These are phyloP conservation scores for Silurus aristotelis DNA, from an alignment of 2,797 vertebrate genomes.

Conservation along the genomic window DNA sequence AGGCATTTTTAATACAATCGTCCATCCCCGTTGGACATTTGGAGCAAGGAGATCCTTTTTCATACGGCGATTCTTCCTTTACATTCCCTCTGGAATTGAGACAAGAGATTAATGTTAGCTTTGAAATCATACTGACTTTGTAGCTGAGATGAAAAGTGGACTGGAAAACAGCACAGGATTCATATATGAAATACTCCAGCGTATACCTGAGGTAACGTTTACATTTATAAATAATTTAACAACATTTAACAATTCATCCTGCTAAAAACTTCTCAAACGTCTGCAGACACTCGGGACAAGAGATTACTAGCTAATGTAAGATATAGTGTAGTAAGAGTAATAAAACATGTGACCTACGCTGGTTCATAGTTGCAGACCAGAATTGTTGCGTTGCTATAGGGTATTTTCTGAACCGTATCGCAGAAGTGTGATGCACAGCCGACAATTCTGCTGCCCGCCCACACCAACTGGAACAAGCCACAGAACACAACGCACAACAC, in stretches of 20 bases:
- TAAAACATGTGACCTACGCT: slow-evolving; percentile 61
- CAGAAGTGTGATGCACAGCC: slow-evolving; percentile 73
- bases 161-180: background rate
- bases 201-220: no score
- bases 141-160: background rate
- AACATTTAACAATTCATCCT: no score
- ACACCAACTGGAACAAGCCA: slow-evolving; percentile 72
- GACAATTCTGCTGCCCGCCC: slow-evolving; percentile 66
- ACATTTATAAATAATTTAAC: no score
- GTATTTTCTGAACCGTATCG: slow-evolving; percentile 58
- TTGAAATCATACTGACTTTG: background rate
- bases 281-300: no score
- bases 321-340: no score
- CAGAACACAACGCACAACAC: slow-evolving; percentile 22
- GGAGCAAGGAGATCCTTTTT: slow-evolving; percentile 35
- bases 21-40: background rate
- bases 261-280: no score
- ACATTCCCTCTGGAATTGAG: slow-evolving; percentile 36
- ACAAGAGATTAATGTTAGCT: background rate
- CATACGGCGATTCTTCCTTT: slow-evolving; percentile 8
- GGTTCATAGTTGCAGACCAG: slow-evolving; percentile 77
- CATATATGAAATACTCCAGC: no score
- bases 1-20: background rate
- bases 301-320: no score
- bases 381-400: slow-evolving; percentile 51